Evolutionary conservation across 2,113 vertebrate genomes (phyloP).

Genomic region (Acanthisitta chloris): DNA sequence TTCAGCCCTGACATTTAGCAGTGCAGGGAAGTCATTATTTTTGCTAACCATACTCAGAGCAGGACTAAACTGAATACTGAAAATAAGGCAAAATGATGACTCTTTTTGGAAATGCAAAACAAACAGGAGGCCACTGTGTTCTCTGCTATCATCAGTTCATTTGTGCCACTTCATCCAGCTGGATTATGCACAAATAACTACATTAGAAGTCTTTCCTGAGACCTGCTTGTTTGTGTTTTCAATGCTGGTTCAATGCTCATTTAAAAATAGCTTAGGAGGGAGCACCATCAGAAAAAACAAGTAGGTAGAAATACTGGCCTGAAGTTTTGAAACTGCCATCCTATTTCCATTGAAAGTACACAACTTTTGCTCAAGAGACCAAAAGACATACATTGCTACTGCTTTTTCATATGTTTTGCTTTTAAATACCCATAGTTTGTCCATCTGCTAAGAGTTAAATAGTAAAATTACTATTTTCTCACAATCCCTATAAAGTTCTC

Average conservation of each 20-base stretch:
- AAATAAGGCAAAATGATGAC: background rate
- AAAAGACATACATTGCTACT: background rate
- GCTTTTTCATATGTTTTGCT: background rate
- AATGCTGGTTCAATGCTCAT: background rate
- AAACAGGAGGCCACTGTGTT: background rate
- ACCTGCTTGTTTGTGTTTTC: background rate
- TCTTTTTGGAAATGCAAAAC: background rate
- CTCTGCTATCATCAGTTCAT: background rate
- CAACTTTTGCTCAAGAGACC: background rate
- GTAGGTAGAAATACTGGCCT: background rate
- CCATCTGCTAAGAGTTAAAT: background rate
- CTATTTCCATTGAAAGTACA: background rate
- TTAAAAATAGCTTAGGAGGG: background rate
- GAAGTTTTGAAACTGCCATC: background rate
- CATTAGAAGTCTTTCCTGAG: background rate
- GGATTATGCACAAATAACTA: background rate
- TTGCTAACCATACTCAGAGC: background rate
- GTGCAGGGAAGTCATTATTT: background rate
- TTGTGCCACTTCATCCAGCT: background rate
- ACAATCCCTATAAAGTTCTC: background rate
- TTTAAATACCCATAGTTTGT: background rate
- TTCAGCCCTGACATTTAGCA: slow-evolving; percentile 9
- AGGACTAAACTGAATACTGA: background rate
- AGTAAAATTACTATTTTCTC: background rate
- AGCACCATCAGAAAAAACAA: background rate